Base-by-base conservation (phyloP, 2,797 vertebrate genomes). In the Adelosebastes latens region DNA sequence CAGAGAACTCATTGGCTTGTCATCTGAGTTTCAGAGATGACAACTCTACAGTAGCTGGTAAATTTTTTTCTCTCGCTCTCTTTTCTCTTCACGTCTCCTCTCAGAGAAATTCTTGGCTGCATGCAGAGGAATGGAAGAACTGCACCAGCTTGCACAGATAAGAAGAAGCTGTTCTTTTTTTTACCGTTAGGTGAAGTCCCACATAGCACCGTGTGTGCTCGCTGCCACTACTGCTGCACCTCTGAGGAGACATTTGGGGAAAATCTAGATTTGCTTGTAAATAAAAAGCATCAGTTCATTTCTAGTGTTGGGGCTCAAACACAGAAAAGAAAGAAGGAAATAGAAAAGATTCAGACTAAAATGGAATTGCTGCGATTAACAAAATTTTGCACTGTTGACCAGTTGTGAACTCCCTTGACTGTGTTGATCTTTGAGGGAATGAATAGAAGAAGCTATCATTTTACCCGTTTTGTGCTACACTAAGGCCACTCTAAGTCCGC, bases 21-120 rank as follows among this genome's bases (percentile, higher is more conserved):
- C 85, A 81, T 75, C 39, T 31, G 62, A 77, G 49, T 74, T 70
- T 66, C 36, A 71, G 63, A 85, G 72, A 88, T 84, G 90, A 88
- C 88, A 87, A 62, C 76, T 80, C 76, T 59, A 73, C 86, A 84
- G 86, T 78, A 63, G 72, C 72, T 89, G 89, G 67, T 78, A 67
- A 62, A 42, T 79, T 64, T 72, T 34, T 61, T 29, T 61, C 20
- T 66, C 46, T 53, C 63, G 11, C 8, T 31, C 60, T 60, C 58
- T 42, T 64, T 69, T 78, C 70, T 66, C 49, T 24, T 75, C 74
- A 66, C 27, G 22, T 83, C 81, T 72, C 75, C 3, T 66, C 67
- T 56, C 72, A 52, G 64, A 82, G 55, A 67, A 42, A 67, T 24
- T 9, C 66, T 73, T 72, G 76, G 86, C 81, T 63, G 34, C 16